Conservation (phyloP, 2,888 invertebrate genomes). For the Agrilus cyanescens region DNA sequence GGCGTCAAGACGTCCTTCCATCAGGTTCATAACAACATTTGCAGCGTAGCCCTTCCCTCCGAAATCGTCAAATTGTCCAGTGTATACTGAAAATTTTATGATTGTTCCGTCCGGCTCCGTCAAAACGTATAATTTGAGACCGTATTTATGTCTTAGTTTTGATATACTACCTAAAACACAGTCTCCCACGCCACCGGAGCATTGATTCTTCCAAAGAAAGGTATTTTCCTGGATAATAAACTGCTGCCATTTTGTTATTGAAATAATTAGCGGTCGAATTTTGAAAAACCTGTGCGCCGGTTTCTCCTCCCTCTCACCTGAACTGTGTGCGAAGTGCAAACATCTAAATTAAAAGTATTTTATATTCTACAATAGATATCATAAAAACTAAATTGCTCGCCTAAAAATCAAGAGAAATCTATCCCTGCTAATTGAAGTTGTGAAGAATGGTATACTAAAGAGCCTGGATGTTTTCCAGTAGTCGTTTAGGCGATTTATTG, state of each 20-base stretch:
- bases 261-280: constrained; percentile 9
- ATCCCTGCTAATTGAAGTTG: background rate
- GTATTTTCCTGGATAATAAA: constrained; percentile 10
- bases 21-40: constrained; percentile 15
- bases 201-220: constrained; percentile 13
- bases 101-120: constrained; percentile 15
- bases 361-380: no score
- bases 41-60: constrained; percentile 19
- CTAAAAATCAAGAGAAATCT: constrained; percentile 2
- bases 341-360: background rate
- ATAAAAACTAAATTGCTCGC: no score
- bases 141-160: constrained; percentile 21
- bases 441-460: background rate
- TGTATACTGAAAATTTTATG: constrained; percentile 18
- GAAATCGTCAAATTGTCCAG: constrained; percentile 13
- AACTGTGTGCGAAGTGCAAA: constrained; percentile 1
- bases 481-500: background rate
- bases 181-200: constrained; percentile 17
- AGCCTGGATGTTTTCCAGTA: constrained; percentile 1
- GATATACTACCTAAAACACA: constrained; percentile 19
- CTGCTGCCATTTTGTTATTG: constrained; percentile 9
- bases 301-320: background rate
- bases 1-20: constrained; percentile 14
- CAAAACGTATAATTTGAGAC: constrained; percentile 20
- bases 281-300: constrained; percentile 1